phyloP scores from a whole-genome alignment of 2,888 invertebrate species.

The Cheilosia vernalis region DNA sequence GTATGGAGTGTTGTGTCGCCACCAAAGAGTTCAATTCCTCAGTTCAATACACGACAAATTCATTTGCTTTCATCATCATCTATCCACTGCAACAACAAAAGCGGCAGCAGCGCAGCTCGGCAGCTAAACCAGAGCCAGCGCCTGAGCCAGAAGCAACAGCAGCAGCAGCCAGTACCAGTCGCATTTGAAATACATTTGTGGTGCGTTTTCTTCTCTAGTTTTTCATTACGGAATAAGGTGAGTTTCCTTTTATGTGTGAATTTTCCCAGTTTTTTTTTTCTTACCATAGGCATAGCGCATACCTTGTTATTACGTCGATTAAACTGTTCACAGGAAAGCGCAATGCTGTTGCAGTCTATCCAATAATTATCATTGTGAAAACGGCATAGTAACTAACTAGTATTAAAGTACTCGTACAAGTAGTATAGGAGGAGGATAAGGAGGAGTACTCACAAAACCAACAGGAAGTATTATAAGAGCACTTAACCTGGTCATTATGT shows the following conservation, averaged over 20 bases:
- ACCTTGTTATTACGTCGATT: conserved; percentile 68
- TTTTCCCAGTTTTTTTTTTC: conserved; percentile 55
- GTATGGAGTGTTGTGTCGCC: conserved; percentile 46
- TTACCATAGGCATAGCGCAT: conserved; percentile 46
- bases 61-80: conserved; percentile 62
- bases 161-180: conserved; percentile 39
- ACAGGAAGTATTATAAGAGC: conserved; percentile 71
- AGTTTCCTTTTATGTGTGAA: conserved; percentile 74
- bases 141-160: conserved; percentile 32
- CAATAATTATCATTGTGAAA: conserved; percentile 54
- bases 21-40: conserved; percentile 59
- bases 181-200: conserved; percentile 72
- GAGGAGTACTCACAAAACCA: conserved; percentile 54
- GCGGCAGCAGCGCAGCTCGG: conserved; percentile 12
- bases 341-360: conserved; percentile 10
- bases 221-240: conserved; percentile 74
- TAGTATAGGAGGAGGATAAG: background rate
- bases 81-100: conserved; percentile 27
- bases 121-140: conserved; percentile 46
- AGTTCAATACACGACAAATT: conserved; percentile 65
- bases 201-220: conserved; percentile 71
- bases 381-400: background rate
- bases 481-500: conserved; percentile 56
- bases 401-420: background rate
- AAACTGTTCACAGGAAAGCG: conserved; percentile 59